Base-by-base conservation (phyloP, 2,888 invertebrate species). In the Peribatodes rhomboidaria region DNA sequence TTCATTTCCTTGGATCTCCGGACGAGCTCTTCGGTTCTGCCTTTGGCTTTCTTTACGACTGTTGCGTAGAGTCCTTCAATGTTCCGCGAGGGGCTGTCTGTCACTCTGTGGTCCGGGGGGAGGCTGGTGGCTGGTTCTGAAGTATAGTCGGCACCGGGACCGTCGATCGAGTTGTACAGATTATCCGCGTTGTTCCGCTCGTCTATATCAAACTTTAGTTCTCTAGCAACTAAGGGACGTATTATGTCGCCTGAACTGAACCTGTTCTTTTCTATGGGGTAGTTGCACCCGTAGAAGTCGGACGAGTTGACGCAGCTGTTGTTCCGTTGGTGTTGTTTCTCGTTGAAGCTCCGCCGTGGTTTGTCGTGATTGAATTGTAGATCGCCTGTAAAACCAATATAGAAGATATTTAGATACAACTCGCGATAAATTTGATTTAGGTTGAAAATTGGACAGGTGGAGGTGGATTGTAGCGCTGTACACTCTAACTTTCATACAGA, bases 21-120 rank as follows among this genome's bases (percentile, higher is more conserved):
- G 10, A 76, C 69, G 11, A 81, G 58, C 69, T 92, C 83, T 75
- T 94, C 81, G 0, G 78, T 82, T 79, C 83, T 86, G 44, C 74
- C 90, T 88, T 95, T 96, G 67, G 94, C 91, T 83, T 95, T 96
- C 82, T 97, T 97, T 80, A 95, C 94, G 18, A 98, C 98, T 92
- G 98, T 98, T 1, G 98, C 98, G 84, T 98, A 98, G 96, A 98
- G 97, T 77, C 97, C 97, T 76, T 98, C 98, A n/a, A 97, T 89
- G 73, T 96, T 96, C 70, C 95, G 94, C 20, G 94, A 94, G 0
- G 95, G 95, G 79, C 95, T 95, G 49, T 92, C 95, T 62, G 83
- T 91, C 76, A 82, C 87, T 80, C 89, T 89, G 80, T 84, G 87
- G 73, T 87, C 92, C 54, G 83, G 84, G 61, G 78, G 83, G 50